phyloP scores from a whole-genome alignment of 2,888 invertebrate species.

The Drosophila falleni region DNA sequence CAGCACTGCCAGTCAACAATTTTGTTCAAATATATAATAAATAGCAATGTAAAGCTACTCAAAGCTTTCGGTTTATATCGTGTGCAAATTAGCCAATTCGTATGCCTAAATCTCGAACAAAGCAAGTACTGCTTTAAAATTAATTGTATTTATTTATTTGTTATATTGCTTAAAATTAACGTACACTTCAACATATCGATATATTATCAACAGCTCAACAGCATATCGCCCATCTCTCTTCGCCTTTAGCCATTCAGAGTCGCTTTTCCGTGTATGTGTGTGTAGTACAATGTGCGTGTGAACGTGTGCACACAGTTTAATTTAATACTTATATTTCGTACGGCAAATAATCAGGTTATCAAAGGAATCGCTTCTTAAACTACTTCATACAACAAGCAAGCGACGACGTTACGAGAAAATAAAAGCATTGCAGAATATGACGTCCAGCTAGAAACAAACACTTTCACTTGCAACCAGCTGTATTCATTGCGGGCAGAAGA shows the following conservation, averaged over 20 bases:
- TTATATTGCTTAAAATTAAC: constrained; percentile 25
- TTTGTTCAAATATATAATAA: neutral
- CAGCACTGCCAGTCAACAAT: constrained; percentile 2
- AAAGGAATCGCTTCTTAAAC: constrained; percentile 10
- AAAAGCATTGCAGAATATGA: constrained; percentile 35
- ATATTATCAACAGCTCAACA: constrained; percentile 12
- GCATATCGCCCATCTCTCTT: constrained; percentile 42
- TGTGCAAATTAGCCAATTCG: neutral
- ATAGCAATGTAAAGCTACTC: no score
- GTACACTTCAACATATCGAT: constrained; percentile 44
- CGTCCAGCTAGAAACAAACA: constrained; percentile 35
- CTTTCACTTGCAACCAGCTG: constrained; percentile 48
- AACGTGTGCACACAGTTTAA: constrained; percentile 28
- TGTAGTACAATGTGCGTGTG: neutral
- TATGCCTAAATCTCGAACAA: neutral
- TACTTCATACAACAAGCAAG: constrained; percentile 19
- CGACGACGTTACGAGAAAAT: constrained; percentile 16
- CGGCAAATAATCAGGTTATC: constrained; percentile 12
- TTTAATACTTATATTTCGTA: constrained; percentile 36
- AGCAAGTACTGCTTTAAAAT: constrained; percentile 11
- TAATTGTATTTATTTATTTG: constrained; percentile 8
- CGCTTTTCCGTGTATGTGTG: neutral
- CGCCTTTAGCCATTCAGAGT: constrained; percentile 34
- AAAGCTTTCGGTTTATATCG: neutral
- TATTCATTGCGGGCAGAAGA: constrained; percentile 38